These are phyloP conservation scores for Marmota flaviventris DNA, from an alignment of 2,113 vertebrate genomes.

Conservation along the genomic window DNA sequence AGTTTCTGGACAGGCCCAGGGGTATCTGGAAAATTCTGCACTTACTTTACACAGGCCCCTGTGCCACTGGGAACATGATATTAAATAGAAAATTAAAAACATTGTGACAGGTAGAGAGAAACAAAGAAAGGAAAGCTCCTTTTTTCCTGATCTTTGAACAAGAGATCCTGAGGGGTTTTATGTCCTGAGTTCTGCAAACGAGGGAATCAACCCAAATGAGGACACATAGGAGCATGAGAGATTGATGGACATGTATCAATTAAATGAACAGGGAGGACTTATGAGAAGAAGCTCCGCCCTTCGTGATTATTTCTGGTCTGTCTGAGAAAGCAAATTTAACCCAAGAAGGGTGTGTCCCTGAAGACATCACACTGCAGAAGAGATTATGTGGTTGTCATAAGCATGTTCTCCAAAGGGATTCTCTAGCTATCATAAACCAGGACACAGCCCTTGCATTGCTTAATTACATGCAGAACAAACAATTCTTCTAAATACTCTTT, in stretches of 20 bases:
- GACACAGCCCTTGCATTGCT: neutral
- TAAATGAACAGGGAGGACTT: neutral
- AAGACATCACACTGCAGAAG: neutral
- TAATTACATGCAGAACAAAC: neutral
- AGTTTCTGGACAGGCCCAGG: neutral
- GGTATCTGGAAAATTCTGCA: neutral
- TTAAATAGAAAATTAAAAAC: constrained; percentile 10
- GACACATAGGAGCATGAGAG: neutral
- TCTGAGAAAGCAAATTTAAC: neutral
- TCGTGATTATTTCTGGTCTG: neutral
- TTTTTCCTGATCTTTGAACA: neutral
- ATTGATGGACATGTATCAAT: rapidly evolving
- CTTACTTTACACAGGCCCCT: neutral
- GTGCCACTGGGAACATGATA: neutral
- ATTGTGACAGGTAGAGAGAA: neutral
- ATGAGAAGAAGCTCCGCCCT: neutral
- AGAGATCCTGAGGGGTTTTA: neutral
- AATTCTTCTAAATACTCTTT: constrained; percentile 26
- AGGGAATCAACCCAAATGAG: neutral
- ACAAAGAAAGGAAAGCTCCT: neutral
- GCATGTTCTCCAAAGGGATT: constrained; percentile 43
- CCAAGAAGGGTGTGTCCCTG: neutral
- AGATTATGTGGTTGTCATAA: neutral
- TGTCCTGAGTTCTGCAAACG: neutral
- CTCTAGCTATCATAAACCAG: constrained; percentile 15